Evolutionary conservation across 2,797 vertebrate species (phyloP).

Genomic region (Lacerta bilineata): DNA sequence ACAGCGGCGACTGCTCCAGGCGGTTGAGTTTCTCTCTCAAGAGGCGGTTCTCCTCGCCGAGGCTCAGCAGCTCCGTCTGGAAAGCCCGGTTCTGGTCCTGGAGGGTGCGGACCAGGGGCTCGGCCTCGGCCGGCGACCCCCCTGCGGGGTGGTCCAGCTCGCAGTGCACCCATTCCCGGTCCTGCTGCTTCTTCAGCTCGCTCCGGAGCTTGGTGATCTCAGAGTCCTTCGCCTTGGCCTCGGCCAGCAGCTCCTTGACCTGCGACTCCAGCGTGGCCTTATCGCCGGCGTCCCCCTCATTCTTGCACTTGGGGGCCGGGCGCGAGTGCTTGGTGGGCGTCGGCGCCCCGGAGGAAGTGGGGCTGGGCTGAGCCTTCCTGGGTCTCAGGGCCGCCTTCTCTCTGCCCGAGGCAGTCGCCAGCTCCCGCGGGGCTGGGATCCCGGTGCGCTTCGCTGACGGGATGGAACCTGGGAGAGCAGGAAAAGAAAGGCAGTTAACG

Average conservation of each 20-base stretch:
- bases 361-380: slow-evolving; percentile 89
- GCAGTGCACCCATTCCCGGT: slow-evolving; percentile 75
- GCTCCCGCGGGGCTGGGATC: slow-evolving; percentile 92
- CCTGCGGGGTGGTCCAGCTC: slow-evolving; percentile 75
- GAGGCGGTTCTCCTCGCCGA: slow-evolving; percentile 90
- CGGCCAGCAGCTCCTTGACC: slow-evolving; percentile 93
- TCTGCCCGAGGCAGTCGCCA: slow-evolving; percentile 81
- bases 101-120: slow-evolving; percentile 85
- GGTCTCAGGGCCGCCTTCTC: slow-evolving; percentile 86
- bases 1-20: slow-evolving; percentile 85
- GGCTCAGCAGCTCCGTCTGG: slow-evolving; percentile 87
- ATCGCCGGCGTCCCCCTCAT: slow-evolving; percentile 85
- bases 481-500: background rate
- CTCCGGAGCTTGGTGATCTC: slow-evolving; percentile 93
- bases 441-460: slow-evolving; percentile 89
- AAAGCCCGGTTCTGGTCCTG: slow-evolving; percentile 91
- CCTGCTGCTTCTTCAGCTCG: slow-evolving; percentile 89
- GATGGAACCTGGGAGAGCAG: slow-evolving; percentile 78
- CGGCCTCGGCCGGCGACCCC: slow-evolving; percentile 73
- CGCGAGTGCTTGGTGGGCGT: slow-evolving; percentile 89
- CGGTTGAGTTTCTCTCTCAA: slow-evolving; percentile 90
- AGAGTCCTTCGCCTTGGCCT: slow-evolving; percentile 94
- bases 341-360: slow-evolving; percentile 88
- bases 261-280: slow-evolving; percentile 89
- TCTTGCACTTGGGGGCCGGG: slow-evolving; percentile 82